A percentile compares a stretch with the other conserved stretches of the same genome.
phyloP scores from a whole-genome alignment of 2,797 vertebrate species.

The Hapalemur alaotrensis region DNA sequence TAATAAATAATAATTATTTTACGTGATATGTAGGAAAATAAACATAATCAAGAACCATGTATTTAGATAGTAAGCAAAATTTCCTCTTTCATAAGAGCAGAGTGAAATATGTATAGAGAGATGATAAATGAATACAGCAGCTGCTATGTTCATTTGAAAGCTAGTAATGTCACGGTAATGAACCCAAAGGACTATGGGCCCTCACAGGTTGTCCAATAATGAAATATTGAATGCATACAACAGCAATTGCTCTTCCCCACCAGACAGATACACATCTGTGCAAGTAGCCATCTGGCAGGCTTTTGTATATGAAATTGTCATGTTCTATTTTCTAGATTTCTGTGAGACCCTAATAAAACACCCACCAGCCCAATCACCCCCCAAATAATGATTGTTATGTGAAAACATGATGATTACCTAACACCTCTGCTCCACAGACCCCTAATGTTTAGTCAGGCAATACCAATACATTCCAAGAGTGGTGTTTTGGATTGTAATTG shows the following conservation, averaged over 20 bases:
- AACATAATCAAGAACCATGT: not conserved
- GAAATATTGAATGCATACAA: constrained; percentile 8
- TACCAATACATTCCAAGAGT: not conserved
- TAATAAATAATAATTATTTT: not conserved
- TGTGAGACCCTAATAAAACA: constrained; percentile 18
- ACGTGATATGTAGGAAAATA: not conserved
- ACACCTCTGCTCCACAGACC: not conserved
- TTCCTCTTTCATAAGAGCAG: not conserved
- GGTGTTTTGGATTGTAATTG: not conserved
- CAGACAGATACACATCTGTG: not conserved
- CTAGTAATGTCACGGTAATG: not conserved
- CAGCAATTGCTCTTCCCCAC: not conserved
- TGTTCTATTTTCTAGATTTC: constrained; percentile 39
- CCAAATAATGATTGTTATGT: not conserved
- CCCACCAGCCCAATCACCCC: not conserved
- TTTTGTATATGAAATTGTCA: not conserved
- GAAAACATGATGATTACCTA: not conserved
- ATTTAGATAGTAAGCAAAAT: not conserved
- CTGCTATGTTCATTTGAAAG: not conserved
- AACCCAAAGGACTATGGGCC: not conserved
- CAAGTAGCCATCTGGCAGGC: not conserved
- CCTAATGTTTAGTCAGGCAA: not conserved
- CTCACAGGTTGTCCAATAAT: not conserved
- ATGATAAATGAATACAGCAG: not conserved
- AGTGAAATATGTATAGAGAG: not conserved